phyloP scores from a whole-genome alignment of 2,888 invertebrate species.

The Chironomus tentans region DNA sequence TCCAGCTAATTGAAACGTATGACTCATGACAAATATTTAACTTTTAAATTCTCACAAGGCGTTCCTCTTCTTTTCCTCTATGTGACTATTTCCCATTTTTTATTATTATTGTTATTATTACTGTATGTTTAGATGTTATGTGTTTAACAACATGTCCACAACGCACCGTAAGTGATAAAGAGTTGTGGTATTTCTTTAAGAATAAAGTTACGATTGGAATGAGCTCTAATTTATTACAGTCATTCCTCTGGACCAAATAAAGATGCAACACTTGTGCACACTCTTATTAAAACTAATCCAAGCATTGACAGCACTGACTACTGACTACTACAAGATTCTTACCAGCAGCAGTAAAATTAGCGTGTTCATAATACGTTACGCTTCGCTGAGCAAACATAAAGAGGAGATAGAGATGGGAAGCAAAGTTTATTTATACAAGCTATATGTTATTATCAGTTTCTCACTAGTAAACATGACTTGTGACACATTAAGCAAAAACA shows the following conservation, averaged over 20 bases:
- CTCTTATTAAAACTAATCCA: too few species aligned
- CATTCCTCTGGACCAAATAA: too few species aligned
- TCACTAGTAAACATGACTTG: too few species aligned
- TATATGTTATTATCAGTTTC: background rate
- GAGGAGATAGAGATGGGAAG: background rate
- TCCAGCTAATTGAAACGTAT: background rate
- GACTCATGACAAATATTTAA: conserved; percentile 3
- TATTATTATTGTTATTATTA: too few species aligned
- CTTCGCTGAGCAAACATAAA: background rate
- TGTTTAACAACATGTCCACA: background rate
- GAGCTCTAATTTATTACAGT: too few species aligned
- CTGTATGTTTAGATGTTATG: too few species aligned
- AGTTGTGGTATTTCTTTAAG: background rate
- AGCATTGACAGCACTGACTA: too few species aligned
- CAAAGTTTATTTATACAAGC: background rate
- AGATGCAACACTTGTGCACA: too few species aligned
- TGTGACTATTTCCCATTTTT: too few species aligned
- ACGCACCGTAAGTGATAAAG: background rate
- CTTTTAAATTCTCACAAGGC: background rate
- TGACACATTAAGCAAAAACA: too few species aligned
- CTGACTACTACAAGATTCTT: too few species aligned
- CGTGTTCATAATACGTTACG: background rate
- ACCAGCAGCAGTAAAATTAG: background rate
- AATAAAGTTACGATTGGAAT: too few species aligned
- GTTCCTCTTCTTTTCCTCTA: background rate